Conservation (phyloP, 2,113 vertebrate species). For the Thalassarche chlororhynchos region DNA sequence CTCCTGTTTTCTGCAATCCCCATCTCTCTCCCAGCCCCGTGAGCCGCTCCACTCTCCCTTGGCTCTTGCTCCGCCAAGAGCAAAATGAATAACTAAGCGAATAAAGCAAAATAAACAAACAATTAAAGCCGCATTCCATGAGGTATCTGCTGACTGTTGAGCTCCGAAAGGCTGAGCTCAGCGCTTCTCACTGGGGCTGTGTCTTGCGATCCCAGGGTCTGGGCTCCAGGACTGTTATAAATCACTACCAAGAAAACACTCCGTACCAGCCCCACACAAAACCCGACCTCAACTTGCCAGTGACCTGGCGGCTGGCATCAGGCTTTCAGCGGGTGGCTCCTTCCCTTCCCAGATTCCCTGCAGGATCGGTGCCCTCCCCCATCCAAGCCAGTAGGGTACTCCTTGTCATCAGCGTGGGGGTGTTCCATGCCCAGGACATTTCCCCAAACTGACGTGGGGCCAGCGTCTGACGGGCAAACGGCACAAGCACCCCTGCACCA, state of each 20-base stretch:
- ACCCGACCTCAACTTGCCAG: not conserved
- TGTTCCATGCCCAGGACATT: not conserved
- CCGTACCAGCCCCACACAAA: rapidly evolving
- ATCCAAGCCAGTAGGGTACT: not conserved
- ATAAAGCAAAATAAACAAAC: conserved; percentile 13
- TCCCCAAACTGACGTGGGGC: rapidly evolving
- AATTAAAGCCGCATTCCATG: not conserved
- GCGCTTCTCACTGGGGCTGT: not conserved
- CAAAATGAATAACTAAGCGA: not conserved
- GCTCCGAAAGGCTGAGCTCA: conserved; percentile 17
- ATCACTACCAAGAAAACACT: not conserved
- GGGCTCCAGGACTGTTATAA: not conserved
- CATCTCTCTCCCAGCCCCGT: not conserved
- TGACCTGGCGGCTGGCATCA: not conserved
- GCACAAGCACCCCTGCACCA: not conserved
- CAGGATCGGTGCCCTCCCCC: rapidly evolving
- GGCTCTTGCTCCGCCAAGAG: not conserved
- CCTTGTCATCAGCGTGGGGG: not conserved
- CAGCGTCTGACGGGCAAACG: rapidly evolving
- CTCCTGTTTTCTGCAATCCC: conserved; percentile 9
- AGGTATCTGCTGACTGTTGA: not conserved
- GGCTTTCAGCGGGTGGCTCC: not conserved
- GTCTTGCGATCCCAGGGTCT: not conserved
- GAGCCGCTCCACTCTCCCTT: not conserved
- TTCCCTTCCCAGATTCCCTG: not conserved